Base-by-base conservation (phyloP, 2,113 vertebrate genomes). In the Cynopterus brachyotis region DNA sequence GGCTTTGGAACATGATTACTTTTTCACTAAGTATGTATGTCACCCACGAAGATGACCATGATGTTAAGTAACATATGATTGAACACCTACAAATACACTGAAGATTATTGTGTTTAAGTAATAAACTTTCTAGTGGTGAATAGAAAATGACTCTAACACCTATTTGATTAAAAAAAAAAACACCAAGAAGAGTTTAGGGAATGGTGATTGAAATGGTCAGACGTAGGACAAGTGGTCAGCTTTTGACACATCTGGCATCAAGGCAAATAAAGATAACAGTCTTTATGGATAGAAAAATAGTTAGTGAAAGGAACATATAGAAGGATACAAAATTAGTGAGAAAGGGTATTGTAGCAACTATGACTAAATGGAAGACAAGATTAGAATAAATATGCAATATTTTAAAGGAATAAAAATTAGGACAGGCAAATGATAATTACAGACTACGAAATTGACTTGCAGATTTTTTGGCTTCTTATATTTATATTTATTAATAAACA, bases 21-120 rank as follows among this genome's bases (percentile, higher is more conserved):
- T 98, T 95, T 96, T 89, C 35, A 94, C 22, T 69, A 16, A 76
- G 87, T 75, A 60, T 66, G 72, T 82, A 24, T 47, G 30, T 60
- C 30, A 28, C 20, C 53, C 32, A 86, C 66, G 83, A 79, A 89
- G 5, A 89, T 92, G 20, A 86, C 17, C 26, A 78, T 40, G 40
- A 47, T 85, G 37, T 20, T 94, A 89, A 96, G 66, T 89, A 93
- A 76, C 20, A 55, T 70, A 84, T 82, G n/a, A 32, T 6, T 81
- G 45, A 50, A 91, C 37, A 93, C 24, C 20, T 93, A 73, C 19
- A 82, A 93, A 76, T 37, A 69, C 30, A 55, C 7, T 82, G 55
- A 81, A 83, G 22, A 59, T 70, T 42, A 17, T 20, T 94, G 37
- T 84, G 10, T 73, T 80, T 91, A 78, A 72, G 47, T 80, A 35